Evolutionary conservation across 2,888 invertebrate species (phyloP).

Genomic region (Ramazzottius varieornatus): DNA sequence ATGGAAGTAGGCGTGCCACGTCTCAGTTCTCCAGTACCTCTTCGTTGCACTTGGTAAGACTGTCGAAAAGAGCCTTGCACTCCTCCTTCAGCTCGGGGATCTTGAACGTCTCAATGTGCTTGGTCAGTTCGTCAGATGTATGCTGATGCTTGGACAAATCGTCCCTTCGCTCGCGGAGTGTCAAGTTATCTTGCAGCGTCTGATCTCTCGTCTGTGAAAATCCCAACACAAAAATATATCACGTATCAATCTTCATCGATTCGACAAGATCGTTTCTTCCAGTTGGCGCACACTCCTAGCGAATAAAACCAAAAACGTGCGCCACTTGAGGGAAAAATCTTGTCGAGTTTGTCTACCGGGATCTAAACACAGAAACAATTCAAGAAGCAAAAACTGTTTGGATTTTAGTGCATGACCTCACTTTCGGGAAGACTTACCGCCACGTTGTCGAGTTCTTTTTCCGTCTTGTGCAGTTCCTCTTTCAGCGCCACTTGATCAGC

Average conservation of each 20-base stretch:
- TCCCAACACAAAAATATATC: no score
- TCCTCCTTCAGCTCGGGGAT: not conserved
- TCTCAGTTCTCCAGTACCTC: not conserved
- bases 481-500: conserved; percentile 26
- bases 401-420: no score
- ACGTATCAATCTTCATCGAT: no score
- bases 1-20: no score
- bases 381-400: no score
- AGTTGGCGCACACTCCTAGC: no score
- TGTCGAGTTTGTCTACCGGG: no score
- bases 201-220: not conserved
- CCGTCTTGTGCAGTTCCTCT: conserved; percentile 33
- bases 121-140: not conserved
- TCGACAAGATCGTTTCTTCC: no score
- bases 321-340: no score
- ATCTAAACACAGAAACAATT: no score
- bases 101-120: not conserved
- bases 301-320: no score
- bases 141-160: not conserved
- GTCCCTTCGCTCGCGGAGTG: not conserved
- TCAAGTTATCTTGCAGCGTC: not conserved
- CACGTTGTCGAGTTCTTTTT: conserved; percentile 12
- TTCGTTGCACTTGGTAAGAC: not conserved
- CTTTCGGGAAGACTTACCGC: not conserved
- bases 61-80: not conserved